These are phyloP conservation scores for Erynnis tages DNA, from an alignment of 2,888 invertebrate genomes.

Conservation along the genomic window DNA sequence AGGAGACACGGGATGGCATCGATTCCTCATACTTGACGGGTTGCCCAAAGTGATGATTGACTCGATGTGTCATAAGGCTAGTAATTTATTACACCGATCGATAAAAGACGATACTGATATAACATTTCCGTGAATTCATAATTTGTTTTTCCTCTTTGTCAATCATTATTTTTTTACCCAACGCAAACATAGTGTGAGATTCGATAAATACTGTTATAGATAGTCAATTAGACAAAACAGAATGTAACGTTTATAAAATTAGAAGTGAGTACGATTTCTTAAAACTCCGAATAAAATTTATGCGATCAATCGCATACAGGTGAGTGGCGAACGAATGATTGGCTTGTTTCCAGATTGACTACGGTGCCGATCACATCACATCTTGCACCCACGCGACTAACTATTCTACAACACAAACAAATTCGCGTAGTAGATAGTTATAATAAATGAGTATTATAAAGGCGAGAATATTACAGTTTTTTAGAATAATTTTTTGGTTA, in stretches of 20 bases:
- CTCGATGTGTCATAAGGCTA: slow-evolving; percentile 25
- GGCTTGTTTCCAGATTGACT: slow-evolving; percentile 61
- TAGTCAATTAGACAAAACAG: neutral
- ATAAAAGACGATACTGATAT: slow-evolving; percentile 1
- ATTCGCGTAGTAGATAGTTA: slow-evolving; percentile 43
- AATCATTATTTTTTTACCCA: neutral
- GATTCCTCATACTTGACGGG: slow-evolving; percentile 37
- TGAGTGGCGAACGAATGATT: slow-evolving; percentile 63
- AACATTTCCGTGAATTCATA: slow-evolving; percentile 19
- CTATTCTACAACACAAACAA: slow-evolving; percentile 50
- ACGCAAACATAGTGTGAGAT: neutral
- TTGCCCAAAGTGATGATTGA: slow-evolving; percentile 21
- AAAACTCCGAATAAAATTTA: slow-evolving; percentile 34
- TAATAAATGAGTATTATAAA: too few species aligned
- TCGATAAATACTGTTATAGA: neutral
- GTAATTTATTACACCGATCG: slow-evolving; percentile 3
- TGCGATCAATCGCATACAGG: slow-evolving; percentile 55
- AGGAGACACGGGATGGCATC: slow-evolving; percentile 43
- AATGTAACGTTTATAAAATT: neutral
- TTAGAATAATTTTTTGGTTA: too few species aligned
- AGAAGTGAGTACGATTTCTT: slow-evolving; percentile 10
- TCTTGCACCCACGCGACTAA: slow-evolving; percentile 51
- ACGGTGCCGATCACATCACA: slow-evolving; percentile 40
- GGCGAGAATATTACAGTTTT: too few species aligned
- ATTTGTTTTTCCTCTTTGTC: neutral